Base-by-base conservation (phyloP, 2,888 invertebrate species). In the Apamea crenata region DNA sequence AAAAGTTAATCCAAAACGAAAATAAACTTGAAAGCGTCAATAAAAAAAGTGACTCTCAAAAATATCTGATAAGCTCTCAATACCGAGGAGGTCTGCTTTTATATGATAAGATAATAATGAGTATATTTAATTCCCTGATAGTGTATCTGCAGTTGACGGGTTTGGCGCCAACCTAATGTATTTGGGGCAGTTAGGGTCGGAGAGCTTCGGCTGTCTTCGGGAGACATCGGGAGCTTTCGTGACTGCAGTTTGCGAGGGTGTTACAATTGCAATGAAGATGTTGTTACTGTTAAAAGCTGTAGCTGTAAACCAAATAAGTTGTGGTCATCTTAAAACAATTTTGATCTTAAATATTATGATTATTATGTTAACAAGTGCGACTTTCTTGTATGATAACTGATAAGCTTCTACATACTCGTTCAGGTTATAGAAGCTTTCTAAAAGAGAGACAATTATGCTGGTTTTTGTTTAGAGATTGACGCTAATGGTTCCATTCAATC, bases 101-200 rank as follows among this genome's bases (percentile, higher is more conserved):
- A 89, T 89, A 36, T 72, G 90, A 90, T 90, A 89, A 90, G 89
- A 88, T 89, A 82, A 85, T 80, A 77, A 74, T 77, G 74, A 71
- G 72, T 83, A 78, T 85, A 82, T 87, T 89, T 89, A 86, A 90
- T 90, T 89, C 84, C 36, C 74, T 74, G 90, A 90, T 88, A 88
- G 73, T 79, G 69, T 88, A 90, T 89, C 89, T 83, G 74, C 50
- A 65, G 83, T 66, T 78, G 85, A 87, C 84, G 83, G 87, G 77
- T 70, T 84, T 85, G 90, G 90, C 90, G 90, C 90, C 90, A 84
- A 67, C 80, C 81, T 89, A 89, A 89, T 89, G 89, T 81, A 81
- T 81, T 81, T 82, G 80, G 86, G 84, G 81, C 78, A 72, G 82
- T 74, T 76, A 21, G 40, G 61, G 47, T 69, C 66, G 56, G 66